Percentiles rank a stretch among this genome's conserved stretches.
These are phyloP conservation scores for Trematomus bernacchii DNA, from an alignment of 2,797 vertebrate genomes.

Conservation along the genomic window DNA sequence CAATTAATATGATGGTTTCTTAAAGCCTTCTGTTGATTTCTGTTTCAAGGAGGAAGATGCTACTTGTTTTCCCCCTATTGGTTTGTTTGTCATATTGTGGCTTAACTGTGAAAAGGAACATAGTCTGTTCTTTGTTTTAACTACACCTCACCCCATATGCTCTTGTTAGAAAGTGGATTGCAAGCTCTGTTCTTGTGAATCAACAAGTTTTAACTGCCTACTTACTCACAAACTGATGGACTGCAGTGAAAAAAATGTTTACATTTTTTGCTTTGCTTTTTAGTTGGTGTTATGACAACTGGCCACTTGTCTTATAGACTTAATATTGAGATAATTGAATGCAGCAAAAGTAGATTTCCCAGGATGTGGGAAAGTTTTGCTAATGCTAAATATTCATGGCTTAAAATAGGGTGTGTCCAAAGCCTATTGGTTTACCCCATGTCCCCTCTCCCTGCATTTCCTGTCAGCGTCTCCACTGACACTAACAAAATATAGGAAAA, in stretches of 20 bases:
- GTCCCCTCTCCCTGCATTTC: too few relatives aligned
- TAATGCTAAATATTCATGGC: not conserved
- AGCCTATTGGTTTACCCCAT: not conserved
- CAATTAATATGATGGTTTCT: not conserved
- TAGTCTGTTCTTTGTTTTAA: not conserved
- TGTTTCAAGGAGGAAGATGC: not conserved
- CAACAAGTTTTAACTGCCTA: too few relatives aligned
- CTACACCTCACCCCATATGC: slow-evolving; percentile 17
- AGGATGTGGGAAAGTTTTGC: slow-evolving; percentile 2
- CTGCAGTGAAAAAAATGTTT: not conserved
- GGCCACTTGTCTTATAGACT: not conserved
- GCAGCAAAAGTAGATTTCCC: not conserved
- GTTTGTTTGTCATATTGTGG: slow-evolving; percentile 3
- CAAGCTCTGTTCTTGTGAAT: slow-evolving; percentile 7
- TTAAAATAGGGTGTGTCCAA: not conserved
- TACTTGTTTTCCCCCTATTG: slow-evolving; percentile 6
- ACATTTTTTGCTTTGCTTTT: not conserved
- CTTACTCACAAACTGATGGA: not conserved
- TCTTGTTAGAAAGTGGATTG: not conserved
- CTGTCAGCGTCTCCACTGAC: not conserved
- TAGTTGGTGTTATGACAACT: not conserved
- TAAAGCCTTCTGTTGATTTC: not conserved
- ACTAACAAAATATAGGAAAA: not conserved
- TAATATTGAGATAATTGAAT: too few relatives aligned
- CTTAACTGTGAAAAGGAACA: not conserved